A percentile compares a stretch with the other conserved stretches of the same genome.
phyloP scores from a whole-genome alignment of 2,113 vertebrate species.

The Calypte anna region DNA sequence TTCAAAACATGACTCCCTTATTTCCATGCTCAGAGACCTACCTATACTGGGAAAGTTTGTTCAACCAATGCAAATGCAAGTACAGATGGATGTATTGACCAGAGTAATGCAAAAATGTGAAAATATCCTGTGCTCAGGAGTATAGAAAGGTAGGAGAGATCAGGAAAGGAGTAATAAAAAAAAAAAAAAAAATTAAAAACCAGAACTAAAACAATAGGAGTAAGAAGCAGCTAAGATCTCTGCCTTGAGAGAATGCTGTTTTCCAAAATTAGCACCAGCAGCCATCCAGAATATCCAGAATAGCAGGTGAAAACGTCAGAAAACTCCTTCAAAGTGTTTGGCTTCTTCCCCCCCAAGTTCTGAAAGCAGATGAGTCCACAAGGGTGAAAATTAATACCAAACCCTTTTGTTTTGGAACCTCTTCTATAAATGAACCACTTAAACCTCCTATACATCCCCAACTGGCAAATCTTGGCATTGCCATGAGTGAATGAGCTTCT shows the following conservation, averaged over 20 bases:
- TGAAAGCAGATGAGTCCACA: neutral
- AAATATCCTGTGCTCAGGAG: neutral
- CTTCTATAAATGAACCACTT: neutral
- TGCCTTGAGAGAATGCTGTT: neutral
- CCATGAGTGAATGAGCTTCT: neutral
- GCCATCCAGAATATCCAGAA: neutral
- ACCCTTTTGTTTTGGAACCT: neutral
- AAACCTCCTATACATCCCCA: neutral
- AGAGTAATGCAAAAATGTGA: neutral
- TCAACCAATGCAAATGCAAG: slow-evolving; percentile 11
- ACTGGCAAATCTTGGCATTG: neutral
- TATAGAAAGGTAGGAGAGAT: neutral
- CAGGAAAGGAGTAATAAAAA: neutral
- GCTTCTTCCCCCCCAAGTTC: neutral
- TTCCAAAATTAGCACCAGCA: neutral
- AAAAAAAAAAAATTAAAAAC: too few relatives aligned
- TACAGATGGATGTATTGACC: neutral
- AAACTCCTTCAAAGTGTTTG: neutral
- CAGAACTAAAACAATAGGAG: neutral
- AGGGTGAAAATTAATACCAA: neutral
- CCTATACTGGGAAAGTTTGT: neutral
- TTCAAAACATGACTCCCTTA: neutral
- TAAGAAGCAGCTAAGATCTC: neutral
- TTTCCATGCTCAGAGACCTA: neutral
- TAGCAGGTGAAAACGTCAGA: neutral